phyloP scores from a whole-genome alignment of 92 coral and sea anemone genomes.

The Hydrozoanthus gracilis region DNA sequence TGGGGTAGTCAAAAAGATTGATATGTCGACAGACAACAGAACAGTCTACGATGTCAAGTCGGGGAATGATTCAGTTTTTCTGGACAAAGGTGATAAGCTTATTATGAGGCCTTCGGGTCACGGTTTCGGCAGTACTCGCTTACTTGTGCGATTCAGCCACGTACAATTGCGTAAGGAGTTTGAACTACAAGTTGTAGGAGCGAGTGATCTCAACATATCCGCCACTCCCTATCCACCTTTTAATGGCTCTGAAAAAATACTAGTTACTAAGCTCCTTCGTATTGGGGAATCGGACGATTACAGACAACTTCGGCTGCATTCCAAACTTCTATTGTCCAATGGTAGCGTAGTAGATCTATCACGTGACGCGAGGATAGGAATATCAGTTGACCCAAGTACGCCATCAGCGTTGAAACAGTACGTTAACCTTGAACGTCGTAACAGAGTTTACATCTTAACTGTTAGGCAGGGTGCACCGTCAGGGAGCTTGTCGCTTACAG shows the following conservation, averaged over 20 bases:
- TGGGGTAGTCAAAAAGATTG: constrained; percentile 37
- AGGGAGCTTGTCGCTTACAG: constrained; percentile 45
- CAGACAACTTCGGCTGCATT: constrained; percentile 38
- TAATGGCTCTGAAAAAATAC: constrained; percentile 16
- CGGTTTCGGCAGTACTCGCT: constrained; percentile 35
- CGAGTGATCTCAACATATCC: not conserved
- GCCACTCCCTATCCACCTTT: constrained; percentile 56
- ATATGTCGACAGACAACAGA: constrained; percentile 46
- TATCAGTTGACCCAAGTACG: constrained; percentile 29
- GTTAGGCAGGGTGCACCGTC: constrained; percentile 9
- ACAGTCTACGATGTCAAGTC: constrained; percentile 36
- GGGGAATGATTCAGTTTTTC: constrained; percentile 1
- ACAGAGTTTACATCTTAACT: constrained; percentile 34
- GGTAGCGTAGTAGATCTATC: constrained; percentile 52
- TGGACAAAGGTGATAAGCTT: not conserved
- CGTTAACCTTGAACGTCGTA: not conserved
- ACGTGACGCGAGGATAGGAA: constrained; percentile 15
- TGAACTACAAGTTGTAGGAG: constrained; percentile 44
- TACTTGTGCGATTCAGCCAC: constrained; percentile 46
- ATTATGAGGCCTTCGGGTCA: constrained; percentile 47
- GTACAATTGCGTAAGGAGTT: constrained; percentile 23
- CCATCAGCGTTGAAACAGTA: constrained; percentile 53
- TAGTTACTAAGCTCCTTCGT: constrained; percentile 49
- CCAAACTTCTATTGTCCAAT: constrained; percentile 38
- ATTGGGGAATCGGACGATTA: constrained; percentile 50